Evolutionary conservation across 2,888 invertebrate species (phyloP), one percentile per base, ranked within the genome.

Genomic region (Polymixis lichenea): DNA sequence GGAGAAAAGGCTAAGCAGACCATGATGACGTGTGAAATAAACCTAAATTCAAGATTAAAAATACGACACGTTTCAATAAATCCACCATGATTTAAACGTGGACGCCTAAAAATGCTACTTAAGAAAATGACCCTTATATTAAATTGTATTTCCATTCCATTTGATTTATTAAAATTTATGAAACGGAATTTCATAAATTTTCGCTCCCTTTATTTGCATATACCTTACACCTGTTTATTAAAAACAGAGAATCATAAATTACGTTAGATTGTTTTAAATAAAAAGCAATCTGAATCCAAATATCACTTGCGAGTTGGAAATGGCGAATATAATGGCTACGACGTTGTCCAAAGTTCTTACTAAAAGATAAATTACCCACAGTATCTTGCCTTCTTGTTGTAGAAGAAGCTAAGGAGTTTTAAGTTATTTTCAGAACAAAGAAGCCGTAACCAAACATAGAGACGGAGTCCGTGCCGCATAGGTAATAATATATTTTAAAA

Each of bases 131-230:
- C 72, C 49, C 25, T 65, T 65, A 56, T 61, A 79, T 81, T 81
- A 72, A 84, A 84, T 79, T 61, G 68, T 68, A 84, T 72, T 86
- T 75, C 61, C 74, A 60, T 86, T 86, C 32, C 69, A 74, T 86
- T 75, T 67, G 72, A 86, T 83, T 74, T 74, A 83, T 86, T 64
- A 58, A 64, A 67, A 68, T 72, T 84, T 72, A 75, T 84, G 81
- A 68, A 78, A 80, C 55, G 49, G 56, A 65, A 72, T 82, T 75
- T 74, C 71, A 73, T 78, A 76, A 73, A 71, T 68, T 84, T 66
- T 76, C 62, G 43, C 67, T 83, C 72, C 61, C 76, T 85, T 70
- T 80, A 86, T 87, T 87, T 80, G 86, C 86, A 85, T 79, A 85
- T 72, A 70, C 65, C 72, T 80, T 76, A 76, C 62, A 71, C 53